Conservation (phyloP, 2,888 invertebrate genomes). For the Phengaris alcon region DNA sequence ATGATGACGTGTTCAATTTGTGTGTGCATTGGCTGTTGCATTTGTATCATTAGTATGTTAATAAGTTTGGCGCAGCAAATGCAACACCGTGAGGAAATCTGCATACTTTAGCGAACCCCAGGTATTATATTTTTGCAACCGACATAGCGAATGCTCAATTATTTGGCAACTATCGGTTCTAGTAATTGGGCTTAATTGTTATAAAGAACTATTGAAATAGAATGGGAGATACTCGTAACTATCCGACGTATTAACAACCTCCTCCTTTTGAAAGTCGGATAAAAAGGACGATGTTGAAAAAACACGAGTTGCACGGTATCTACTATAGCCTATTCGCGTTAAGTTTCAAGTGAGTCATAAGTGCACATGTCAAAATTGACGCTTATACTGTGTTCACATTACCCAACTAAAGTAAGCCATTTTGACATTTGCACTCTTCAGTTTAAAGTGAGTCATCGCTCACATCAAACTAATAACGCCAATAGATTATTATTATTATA, state of each 20-base stretch:
- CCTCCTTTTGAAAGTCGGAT: not conserved
- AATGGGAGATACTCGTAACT: not conserved
- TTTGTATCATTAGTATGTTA: slow-evolving; percentile 11
- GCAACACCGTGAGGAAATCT: slow-evolving; percentile 26
- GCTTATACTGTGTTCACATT: too few relatives aligned
- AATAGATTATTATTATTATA: too few relatives aligned
- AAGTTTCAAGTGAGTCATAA: too few relatives aligned
- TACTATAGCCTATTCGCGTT: too few relatives aligned
- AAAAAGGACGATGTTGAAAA: too few relatives aligned
- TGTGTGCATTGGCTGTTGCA: not conserved
- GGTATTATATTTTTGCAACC: slow-evolving; percentile 20
- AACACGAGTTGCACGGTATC: too few relatives aligned
- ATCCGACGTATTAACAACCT: too few relatives aligned
- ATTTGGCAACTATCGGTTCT: slow-evolving; percentile 5
- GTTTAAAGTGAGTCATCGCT: too few relatives aligned
- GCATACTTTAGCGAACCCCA: not conserved
- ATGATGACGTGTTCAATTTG: not conserved
- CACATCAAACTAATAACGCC: too few relatives aligned
- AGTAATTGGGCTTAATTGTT: not conserved
- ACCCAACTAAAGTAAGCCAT: too few relatives aligned
- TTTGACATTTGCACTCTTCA: too few relatives aligned
- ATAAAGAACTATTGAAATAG: not conserved
- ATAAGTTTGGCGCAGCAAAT: slow-evolving; percentile 7
- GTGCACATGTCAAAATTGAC: too few relatives aligned
- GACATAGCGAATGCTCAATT: slow-evolving; percentile 14